A percentile compares a stretch with the other conserved stretches of the same genome.
Evolutionary conservation across 2,797 vertebrate species (phyloP).

Genomic region (Eremophila alpestris): DNA sequence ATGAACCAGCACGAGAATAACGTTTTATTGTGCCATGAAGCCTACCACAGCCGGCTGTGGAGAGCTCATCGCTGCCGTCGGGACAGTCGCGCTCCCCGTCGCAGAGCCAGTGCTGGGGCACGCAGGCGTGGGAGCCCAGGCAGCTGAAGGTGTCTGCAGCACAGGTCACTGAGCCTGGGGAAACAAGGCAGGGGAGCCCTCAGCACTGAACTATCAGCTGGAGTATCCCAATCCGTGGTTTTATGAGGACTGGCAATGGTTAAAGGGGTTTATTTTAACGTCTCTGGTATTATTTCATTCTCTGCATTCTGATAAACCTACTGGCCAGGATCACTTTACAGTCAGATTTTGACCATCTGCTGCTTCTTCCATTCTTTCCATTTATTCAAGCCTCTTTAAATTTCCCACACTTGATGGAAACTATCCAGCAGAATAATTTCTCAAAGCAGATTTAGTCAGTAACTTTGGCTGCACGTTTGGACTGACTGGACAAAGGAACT

Average conservation of each 20-base stretch:
- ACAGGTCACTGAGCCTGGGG: constrained; percentile 88
- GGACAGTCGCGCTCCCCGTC: constrained; percentile 95
- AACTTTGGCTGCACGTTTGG: neutral
- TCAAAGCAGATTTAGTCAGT: neutral
- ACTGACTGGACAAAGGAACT: neutral
- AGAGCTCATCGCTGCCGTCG: constrained; percentile 90
- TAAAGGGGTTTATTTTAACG: neutral
- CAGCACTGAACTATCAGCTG: neutral
- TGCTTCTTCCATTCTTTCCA: neutral
- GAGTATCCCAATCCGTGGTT: fast-evolving
- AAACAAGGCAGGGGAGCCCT: fast-evolving
- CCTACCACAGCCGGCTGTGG: constrained; percentile 92
- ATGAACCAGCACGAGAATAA: neutral
- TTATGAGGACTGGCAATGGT: fast-evolving
- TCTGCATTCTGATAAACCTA: neutral
- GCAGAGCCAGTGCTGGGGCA: constrained; percentile 91
- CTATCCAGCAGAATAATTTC: neutral
- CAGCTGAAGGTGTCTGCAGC: constrained; percentile 89
- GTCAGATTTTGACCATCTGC: neutral
- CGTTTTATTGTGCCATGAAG: neutral
- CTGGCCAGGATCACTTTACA: neutral
- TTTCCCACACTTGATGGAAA: neutral
- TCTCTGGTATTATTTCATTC: neutral
- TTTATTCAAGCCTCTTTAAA: neutral
- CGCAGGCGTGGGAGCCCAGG: constrained; percentile 88